Evolutionary conservation across 2,113 vertebrate species (phyloP).

Genomic region (Galemys pyrenaicus): DNA sequence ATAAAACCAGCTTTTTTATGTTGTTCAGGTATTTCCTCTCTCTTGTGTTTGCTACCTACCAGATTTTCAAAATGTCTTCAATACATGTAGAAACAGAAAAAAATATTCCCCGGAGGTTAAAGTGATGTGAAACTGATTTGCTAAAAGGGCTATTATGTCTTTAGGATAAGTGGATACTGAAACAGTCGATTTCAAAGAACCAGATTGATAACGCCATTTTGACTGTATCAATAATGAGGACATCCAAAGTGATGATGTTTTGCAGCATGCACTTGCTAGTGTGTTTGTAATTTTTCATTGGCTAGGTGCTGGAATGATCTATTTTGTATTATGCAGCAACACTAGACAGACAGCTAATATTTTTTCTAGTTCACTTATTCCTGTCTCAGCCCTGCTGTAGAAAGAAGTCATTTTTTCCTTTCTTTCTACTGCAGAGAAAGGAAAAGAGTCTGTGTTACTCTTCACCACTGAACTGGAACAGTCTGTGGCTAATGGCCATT

Average conservation of each 20-base stretch:
- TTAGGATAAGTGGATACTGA: background rate
- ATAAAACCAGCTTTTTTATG: background rate
- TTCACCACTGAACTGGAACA: constrained; percentile 43
- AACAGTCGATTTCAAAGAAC: constrained; percentile 34
- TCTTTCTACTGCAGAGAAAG: constrained; percentile 52
- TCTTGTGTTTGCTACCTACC: background rate
- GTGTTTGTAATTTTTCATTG: constrained; percentile 37
- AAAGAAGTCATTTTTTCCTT: constrained; percentile 62
- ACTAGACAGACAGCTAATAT: constrained; percentile 65
- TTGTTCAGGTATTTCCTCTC: background rate
- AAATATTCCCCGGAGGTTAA: background rate
- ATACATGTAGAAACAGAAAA: background rate
- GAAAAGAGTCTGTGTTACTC: background rate
- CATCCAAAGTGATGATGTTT: background rate
- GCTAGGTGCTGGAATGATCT: constrained; percentile 35
- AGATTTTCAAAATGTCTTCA: background rate
- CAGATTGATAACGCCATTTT: background rate
- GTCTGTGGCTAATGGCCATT: constrained; percentile 47
- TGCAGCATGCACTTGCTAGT: background rate
- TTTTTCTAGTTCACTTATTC: constrained; percentile 73
- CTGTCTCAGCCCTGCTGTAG: constrained; percentile 31
- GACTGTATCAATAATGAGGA: background rate
- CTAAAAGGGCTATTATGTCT: constrained; percentile 15
- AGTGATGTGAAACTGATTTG: background rate
- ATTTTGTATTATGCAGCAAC: constrained; percentile 53